These are phyloP conservation scores for Mantis religiosa DNA, from an alignment of 2,888 invertebrate species.

Conservation along the genomic window DNA sequence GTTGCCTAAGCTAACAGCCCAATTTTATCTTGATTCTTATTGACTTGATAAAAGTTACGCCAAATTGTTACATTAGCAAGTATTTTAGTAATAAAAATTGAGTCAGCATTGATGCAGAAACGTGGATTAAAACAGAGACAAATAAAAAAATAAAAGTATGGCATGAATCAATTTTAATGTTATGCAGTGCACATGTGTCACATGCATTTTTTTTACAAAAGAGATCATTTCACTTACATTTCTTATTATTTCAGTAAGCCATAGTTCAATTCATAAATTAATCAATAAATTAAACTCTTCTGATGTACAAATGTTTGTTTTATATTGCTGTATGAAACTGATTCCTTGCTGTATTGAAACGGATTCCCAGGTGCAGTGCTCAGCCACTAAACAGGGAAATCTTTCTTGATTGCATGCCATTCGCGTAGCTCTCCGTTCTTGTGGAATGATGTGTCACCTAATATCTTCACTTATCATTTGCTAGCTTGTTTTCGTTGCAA, in stretches of 20 bases:
- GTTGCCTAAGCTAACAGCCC: too few relatives aligned
- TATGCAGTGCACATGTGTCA: neutral
- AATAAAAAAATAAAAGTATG: neutral
- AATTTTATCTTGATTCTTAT: too few relatives aligned
- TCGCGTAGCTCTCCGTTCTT: neutral
- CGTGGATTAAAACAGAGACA: too few relatives aligned
- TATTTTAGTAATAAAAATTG: too few relatives aligned
- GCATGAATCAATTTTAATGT: neutral
- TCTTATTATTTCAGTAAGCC: neutral
- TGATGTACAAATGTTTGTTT: neutral
- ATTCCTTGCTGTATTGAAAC: too few relatives aligned
- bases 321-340: neutral
- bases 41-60: too few relatives aligned
- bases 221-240: neutral
- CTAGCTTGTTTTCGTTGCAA: conserved; percentile 40
- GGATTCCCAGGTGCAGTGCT: neutral
- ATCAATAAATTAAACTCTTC: neutral
- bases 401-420: neutral
- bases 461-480: neutral
- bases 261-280: neutral
- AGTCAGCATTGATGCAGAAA: too few relatives aligned
- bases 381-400: neutral
- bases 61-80: too few relatives aligned
- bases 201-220: neutral
- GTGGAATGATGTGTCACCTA: neutral